A percentile compares a stretch with the other conserved stretches of the same genome.
phyloP scores from a whole-genome alignment of 2,797 vertebrate genomes.

The Gallirallus australis region DNA sequence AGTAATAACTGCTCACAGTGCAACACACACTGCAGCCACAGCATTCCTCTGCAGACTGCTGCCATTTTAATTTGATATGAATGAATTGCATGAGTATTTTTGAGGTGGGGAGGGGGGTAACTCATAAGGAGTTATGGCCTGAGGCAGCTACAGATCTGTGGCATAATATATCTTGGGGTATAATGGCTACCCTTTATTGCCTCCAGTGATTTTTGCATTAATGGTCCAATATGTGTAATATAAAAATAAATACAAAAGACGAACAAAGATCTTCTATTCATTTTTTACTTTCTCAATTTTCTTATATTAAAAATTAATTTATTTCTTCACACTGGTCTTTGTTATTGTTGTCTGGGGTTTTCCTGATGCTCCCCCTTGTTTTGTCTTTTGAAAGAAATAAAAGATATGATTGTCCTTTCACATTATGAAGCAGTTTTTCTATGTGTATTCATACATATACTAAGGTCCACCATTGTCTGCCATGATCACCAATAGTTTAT shows the following conservation, averaged over 20 bases:
- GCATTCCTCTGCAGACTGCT: background rate
- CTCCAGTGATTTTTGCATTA: background rate
- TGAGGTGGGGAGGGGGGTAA: background rate
- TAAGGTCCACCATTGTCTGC: background rate
- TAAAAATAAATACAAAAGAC: background rate
- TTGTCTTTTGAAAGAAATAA: background rate
- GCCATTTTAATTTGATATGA: background rate
- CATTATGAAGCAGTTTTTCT: background rate
- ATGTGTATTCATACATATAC: background rate
- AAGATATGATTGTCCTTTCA: background rate
- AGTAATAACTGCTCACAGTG: background rate
- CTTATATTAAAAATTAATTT: background rate
- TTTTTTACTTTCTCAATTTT: background rate
- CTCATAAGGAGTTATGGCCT: background rate
- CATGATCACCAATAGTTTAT: background rate
- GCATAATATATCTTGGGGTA: background rate
- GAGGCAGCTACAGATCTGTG: background rate
- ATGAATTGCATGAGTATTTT: background rate
- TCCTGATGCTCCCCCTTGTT: rapidly evolving
- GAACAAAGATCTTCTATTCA: background rate
- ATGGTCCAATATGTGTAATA: background rate
- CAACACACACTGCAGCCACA: rapidly evolving
- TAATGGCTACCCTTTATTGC: background rate
- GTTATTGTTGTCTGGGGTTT: background rate
- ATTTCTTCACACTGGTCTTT: background rate